These are phyloP conservation scores for Felis catus DNA, from an alignment of 2,113 vertebrate species.

Conservation along the genomic window DNA sequence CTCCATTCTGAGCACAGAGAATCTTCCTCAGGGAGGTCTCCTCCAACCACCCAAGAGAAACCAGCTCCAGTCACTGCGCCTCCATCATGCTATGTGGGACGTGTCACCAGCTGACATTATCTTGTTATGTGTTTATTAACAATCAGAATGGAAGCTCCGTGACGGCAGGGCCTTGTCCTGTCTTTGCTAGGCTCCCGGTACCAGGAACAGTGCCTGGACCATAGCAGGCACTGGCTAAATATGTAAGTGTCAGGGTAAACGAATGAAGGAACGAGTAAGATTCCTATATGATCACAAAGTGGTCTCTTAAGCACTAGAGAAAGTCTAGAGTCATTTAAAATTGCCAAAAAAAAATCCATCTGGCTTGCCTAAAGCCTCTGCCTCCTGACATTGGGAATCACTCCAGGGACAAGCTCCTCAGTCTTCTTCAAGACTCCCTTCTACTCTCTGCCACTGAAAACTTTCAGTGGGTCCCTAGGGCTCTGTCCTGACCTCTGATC, in stretches of 20 bases:
- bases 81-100: rapidly evolving
- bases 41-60: rapidly evolving
- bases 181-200: too few relatives aligned
- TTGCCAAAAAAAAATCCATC: background rate
- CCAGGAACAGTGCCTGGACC: background rate
- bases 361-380: background rate
- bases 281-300: background rate
- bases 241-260: background rate
- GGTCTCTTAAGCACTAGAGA: background rate
- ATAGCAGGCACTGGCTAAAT: background rate
- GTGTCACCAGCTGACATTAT: rapidly evolving
- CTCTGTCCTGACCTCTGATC: background rate
- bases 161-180: rapidly evolving
- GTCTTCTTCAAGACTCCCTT: background rate
- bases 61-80: background rate
- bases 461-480: background rate
- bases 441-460: background rate
- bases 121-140: background rate
- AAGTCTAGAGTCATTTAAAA: background rate
- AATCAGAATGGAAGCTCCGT: background rate
- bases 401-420: too few relatives aligned
- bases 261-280: background rate
- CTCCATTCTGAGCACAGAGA: background rate
- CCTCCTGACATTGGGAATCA: background rate
- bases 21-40: background rate